Evolutionary conservation across 2,888 invertebrate species (phyloP).

Genomic region (Brassicogethes aeneus): DNA sequence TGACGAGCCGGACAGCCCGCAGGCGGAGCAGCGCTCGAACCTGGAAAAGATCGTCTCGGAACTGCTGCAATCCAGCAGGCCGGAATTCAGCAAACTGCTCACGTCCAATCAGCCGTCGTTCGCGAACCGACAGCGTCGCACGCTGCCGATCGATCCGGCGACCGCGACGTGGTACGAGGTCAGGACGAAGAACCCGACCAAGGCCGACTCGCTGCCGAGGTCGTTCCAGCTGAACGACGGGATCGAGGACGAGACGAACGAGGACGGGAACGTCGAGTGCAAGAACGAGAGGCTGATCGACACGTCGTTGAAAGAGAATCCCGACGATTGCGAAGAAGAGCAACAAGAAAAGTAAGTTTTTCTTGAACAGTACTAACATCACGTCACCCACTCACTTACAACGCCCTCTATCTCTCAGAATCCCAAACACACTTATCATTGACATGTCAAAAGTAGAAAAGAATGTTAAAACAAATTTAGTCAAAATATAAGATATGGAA

Average conservation of each 20-base stretch:
- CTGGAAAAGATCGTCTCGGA: conserved; percentile 74
- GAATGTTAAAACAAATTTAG: too few species aligned
- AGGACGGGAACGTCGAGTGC: conserved; percentile 41
- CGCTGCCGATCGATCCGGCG: conserved; percentile 39
- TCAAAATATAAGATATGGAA: too few species aligned
- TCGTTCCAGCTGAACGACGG: conserved; percentile 61
- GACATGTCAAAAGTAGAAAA: too few species aligned
- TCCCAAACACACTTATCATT: too few species aligned
- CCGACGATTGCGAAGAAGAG: conserved; percentile 24
- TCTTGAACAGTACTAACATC: neutral
- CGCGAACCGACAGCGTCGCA: conserved; percentile 58
- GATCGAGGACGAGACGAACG: conserved; percentile 42
- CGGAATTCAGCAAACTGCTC: conserved; percentile 70
- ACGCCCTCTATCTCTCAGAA: too few species aligned
- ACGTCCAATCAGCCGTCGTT: neutral
- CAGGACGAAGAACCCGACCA: conserved; percentile 56
- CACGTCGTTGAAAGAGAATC: conserved; percentile 26
- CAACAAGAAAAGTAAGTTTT: conserved; percentile 33
- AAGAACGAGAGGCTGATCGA: conserved; percentile 22
- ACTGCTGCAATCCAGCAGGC: conserved; percentile 72
- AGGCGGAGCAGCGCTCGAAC: conserved; percentile 28
- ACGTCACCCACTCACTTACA: too few species aligned
- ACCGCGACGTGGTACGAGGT: conserved; percentile 61
- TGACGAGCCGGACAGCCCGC: too few species aligned
- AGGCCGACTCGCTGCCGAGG: conserved; percentile 69